These are phyloP conservation scores for Psittacula echo DNA, from an alignment of 2,797 vertebrate genomes.

Conservation along the genomic window DNA sequence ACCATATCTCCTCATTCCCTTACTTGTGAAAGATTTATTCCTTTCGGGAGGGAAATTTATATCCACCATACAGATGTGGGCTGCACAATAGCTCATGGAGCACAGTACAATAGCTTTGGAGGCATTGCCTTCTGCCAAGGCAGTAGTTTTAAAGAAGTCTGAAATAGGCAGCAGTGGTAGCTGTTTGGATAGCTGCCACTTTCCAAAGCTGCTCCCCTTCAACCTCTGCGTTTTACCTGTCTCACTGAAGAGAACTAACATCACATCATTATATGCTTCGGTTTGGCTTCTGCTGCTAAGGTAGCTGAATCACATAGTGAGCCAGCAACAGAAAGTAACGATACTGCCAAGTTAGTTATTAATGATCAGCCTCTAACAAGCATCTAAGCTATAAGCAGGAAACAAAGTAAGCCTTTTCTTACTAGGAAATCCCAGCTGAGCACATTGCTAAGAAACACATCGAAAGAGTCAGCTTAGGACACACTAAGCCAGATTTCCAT, in stretches of 20 bases:
- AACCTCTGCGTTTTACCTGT: constrained; percentile 42
- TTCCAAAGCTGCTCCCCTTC: background rate
- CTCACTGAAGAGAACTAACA: background rate
- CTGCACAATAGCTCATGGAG: background rate
- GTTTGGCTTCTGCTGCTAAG: background rate
- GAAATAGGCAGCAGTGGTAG: background rate
- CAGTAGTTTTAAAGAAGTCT: background rate
- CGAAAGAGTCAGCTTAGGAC: background rate
- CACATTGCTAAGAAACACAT: background rate
- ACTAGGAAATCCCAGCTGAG: background rate
- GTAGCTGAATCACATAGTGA: background rate
- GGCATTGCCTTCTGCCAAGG: background rate
- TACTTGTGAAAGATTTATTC: constrained; percentile 34
- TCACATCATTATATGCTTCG: background rate
- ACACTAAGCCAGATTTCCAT: background rate
- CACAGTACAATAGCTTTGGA: background rate
- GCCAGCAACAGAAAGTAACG: background rate
- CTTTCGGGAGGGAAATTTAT: constrained; percentile 47
- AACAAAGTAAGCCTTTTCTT: constrained; percentile 1
- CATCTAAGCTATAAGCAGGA: background rate
- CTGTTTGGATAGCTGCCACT: constrained; percentile 1
- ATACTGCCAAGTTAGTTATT: background rate
- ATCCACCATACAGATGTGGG: background rate
- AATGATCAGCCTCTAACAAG: background rate
- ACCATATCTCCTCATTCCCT: constrained; percentile 19